Evolutionary conservation across 2,113 vertebrate genomes (phyloP).

Genomic region (Laterallus jamaicensis): DNA sequence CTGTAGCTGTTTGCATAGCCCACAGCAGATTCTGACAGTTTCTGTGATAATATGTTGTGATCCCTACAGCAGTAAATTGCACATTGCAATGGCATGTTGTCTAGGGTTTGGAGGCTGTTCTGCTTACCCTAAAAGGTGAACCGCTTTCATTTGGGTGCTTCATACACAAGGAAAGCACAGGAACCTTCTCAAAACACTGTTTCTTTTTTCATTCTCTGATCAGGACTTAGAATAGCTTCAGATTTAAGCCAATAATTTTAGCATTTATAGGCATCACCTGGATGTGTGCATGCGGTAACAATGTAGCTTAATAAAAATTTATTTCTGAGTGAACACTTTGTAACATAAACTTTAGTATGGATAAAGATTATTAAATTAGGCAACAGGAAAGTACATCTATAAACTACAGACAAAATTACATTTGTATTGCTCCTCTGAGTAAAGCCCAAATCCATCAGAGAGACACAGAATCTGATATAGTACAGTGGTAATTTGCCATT

Average conservation of each 20-base stretch:
- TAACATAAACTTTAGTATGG: neutral
- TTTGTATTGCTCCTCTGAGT: neutral
- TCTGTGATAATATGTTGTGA: neutral
- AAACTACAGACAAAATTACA: neutral
- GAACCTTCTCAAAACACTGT: neutral
- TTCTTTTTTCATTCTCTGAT: neutral
- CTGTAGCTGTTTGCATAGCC: neutral
- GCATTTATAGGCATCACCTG: neutral
- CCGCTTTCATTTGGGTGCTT: neutral
- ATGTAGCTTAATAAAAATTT: neutral
- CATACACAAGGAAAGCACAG: neutral
- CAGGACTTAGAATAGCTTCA: neutral
- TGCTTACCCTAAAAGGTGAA: neutral
- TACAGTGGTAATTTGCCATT: neutral
- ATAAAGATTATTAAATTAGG: neutral
- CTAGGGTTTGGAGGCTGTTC: neutral
- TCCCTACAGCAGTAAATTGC: neutral
- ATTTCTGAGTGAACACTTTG: neutral
- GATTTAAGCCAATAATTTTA: neutral
- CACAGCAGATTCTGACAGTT: neutral
- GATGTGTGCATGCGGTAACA: neutral
- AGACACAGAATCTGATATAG: conserved; percentile 2
- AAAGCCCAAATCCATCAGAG: neutral
- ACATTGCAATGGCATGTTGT: neutral
- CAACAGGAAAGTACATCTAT: neutral